Evolutionary conservation across 2,888 invertebrate species (phyloP), one percentile per base, ranked within the genome.

Genomic region (Drosophila prolongata): DNA sequence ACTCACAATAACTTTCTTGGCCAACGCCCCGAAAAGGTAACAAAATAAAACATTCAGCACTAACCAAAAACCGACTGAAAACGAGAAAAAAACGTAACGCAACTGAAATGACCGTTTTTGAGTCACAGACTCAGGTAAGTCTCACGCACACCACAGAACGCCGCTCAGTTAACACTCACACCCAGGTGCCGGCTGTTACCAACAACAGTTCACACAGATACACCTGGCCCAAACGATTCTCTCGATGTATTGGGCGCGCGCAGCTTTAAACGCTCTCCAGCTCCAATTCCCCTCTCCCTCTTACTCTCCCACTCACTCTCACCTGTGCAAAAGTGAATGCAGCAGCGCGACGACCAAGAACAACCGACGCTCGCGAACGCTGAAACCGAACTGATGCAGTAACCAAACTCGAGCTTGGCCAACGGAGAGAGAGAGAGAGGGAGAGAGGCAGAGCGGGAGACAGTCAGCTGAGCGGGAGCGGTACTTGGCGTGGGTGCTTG

Each of bases 71-170:
- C 62, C 59, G 16, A 34, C 30, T 19, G 38, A 42, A 66, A 58
- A 38, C 57, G 67, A 79, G 67, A 78, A 89, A 82, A 76, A 81
- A 83, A 24, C 82, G 80, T 74, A 70, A 83, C 78, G 76, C 78
- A 76, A 76, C 87, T 65, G 62, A 89, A 89, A 89, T 89, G 89
- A 87, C 83, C 87, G 84, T 83, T 83, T 77, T 83, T 87, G 80
- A 78, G 87, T 83, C 78, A 61, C 40, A 34, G 47, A 34, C 46
- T 27, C 77, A 86, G 77, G 76, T 69, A 67, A 35, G 34, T 40
- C 68, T 59, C 59, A 72, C 72, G 38, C 62, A 43, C 69, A 56
- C 66, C 19, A 46, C n/a, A 34, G 14, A 14, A 34, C 55, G 43
- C 42, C 55, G 46, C 67, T 74, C 58, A 67, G 78, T 76, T 66